These are phyloP conservation scores for Seira ritae DNA, from an alignment of 2,888 invertebrate species.

Conservation along the genomic window DNA sequence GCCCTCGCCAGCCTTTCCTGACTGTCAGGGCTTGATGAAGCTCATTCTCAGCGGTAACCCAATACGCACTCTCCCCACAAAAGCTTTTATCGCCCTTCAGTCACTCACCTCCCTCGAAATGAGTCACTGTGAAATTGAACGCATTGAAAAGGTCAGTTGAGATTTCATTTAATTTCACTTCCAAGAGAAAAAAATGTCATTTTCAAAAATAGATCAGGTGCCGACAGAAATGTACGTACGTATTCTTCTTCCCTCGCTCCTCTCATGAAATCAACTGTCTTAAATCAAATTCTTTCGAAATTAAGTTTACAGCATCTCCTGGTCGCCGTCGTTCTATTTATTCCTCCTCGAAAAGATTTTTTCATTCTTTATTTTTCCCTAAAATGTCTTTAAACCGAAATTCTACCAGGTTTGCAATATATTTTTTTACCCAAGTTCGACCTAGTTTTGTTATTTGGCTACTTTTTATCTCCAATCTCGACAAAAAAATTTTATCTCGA, in stretches of 20 bases:
- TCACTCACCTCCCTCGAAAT: constrained; percentile 88
- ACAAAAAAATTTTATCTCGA: constrained; percentile 46
- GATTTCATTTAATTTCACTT: not conserved
- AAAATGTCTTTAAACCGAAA: too few species aligned
- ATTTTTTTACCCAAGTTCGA: constrained; percentile 27
- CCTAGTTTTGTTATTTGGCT: constrained; percentile 52
- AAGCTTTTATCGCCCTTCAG: constrained; percentile 85
- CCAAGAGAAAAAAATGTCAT: too few species aligned
- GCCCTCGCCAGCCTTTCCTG: constrained; percentile 87
- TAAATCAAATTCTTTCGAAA: too few species aligned
- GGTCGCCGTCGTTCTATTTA: too few species aligned
- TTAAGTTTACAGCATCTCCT: too few species aligned
- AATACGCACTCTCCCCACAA: constrained; percentile 83
- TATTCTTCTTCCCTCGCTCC: too few species aligned
- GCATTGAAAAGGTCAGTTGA: constrained; percentile 81
- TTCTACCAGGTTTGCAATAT: not conserved
- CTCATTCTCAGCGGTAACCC: constrained; percentile 89
- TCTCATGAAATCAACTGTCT: too few species aligned
- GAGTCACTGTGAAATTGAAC: constrained; percentile 86
- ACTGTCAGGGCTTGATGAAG: constrained; percentile 88
- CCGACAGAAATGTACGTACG: too few species aligned
- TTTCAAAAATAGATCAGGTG: too few species aligned
- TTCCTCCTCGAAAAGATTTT: too few species aligned
- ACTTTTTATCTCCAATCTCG: constrained; percentile 60
- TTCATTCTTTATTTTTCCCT: too few species aligned